phyloP scores from a whole-genome alignment of 2,888 invertebrate genomes.

The Agriopis marginaria region DNA sequence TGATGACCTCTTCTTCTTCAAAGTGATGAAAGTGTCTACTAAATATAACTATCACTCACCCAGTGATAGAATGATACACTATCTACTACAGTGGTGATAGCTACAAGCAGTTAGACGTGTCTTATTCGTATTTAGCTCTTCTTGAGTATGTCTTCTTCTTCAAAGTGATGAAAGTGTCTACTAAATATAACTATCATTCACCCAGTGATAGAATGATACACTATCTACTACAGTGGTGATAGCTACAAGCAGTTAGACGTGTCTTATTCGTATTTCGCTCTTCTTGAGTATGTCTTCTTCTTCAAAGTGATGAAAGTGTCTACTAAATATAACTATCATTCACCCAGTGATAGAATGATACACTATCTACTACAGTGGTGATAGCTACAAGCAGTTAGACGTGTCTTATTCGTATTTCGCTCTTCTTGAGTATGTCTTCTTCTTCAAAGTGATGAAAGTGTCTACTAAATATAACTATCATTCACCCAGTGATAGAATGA shows the following conservation, averaged over 20 bases:
- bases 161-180: conserved; percentile 2
- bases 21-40: conserved; percentile 13
- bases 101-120: conserved; percentile 24
- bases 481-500: conserved; percentile 43
- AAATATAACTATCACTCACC: conserved; percentile 28
- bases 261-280: too few relatives aligned
- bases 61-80: conserved; percentile 38
- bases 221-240: conserved; percentile 40
- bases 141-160: not conserved
- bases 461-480: conserved; percentile 35
- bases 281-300: not conserved
- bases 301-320: not conserved
- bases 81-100: conserved; percentile 31
- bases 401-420: too few relatives aligned
- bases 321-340: conserved; percentile 18
- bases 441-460: not conserved
- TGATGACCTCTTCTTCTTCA: not conserved
- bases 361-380: conserved; percentile 41
- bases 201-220: conserved; percentile 43
- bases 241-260: conserved; percentile 13
- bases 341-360: conserved; percentile 42
- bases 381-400: conserved; percentile 20
- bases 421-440: not conserved
- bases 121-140: too few relatives aligned
- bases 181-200: conserved; percentile 21